A percentile compares a stretch with the other conserved stretches of the same genome.
These are phyloP conservation scores for Anthopleura sola DNA, from an alignment of 64 coral and sea anemone genomes.

Conservation along the genomic window DNA sequence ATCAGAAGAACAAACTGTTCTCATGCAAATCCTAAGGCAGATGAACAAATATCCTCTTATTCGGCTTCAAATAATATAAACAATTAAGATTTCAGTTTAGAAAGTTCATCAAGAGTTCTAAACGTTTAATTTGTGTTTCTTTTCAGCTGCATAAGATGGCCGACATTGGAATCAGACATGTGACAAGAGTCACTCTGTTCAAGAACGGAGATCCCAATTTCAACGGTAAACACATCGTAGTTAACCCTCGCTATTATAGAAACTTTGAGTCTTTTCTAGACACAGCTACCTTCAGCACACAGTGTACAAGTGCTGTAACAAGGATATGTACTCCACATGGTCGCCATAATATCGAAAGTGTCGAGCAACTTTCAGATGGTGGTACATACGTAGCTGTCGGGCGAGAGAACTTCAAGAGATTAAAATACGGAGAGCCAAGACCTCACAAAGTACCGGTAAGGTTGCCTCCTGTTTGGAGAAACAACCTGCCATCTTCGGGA, in stretches of 20 bases:
- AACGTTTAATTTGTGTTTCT: neutral
- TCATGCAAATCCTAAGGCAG: neutral
- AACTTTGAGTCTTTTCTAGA: slow-evolving; percentile 65
- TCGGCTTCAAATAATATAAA: neutral
- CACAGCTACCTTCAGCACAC: slow-evolving; percentile 28
- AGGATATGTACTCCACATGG: slow-evolving; percentile 70
- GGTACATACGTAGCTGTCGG: slow-evolving; percentile 65
- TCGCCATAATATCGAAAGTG: slow-evolving; percentile 27
- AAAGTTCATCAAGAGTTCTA: no score
- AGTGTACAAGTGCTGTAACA: slow-evolving; percentile 60
- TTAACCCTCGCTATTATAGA: slow-evolving; percentile 50
- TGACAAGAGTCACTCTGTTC: slow-evolving; percentile 56
- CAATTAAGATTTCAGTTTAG: neutral
- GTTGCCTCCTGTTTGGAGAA: slow-evolving; percentile 23
- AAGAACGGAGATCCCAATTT: slow-evolving; percentile 74
- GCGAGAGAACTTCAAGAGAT: slow-evolving; percentile 61
- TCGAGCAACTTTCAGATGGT: slow-evolving; percentile 47
- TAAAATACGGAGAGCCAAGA: slow-evolving; percentile 55
- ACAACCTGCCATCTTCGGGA: slow-evolving; percentile 17
- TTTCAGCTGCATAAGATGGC: slow-evolving; percentile 9
- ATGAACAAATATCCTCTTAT: neutral
- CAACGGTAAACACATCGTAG: slow-evolving; percentile 60
- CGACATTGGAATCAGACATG: slow-evolving; percentile 7
- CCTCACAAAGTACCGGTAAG: slow-evolving; percentile 1
- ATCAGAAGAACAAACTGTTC: neutral